Evolutionary conservation across 2,888 invertebrate species (phyloP), one percentile per base, ranked within the genome.

Genomic region (Leucoma salicis): DNA sequence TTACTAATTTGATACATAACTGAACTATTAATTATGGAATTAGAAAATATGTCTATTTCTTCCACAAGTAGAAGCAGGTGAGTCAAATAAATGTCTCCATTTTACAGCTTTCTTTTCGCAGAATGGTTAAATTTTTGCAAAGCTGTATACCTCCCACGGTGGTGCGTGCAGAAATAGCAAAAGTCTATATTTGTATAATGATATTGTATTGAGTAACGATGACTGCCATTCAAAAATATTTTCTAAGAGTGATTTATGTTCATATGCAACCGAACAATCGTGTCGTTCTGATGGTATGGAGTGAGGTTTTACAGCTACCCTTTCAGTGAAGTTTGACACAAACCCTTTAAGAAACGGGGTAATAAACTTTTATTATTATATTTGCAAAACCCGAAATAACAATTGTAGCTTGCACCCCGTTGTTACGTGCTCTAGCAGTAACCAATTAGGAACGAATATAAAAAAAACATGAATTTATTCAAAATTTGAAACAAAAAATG

Each of bases 131-230:
- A 70, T 68, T 70, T 73, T 81, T 68, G 79, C 76, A 78, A 78
- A 73, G 62, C 70, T 67, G 63, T 58, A 66, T 75, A 77, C 88
- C 86, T 82, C 88, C 86, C 85, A 88, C 85, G 70, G 84, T 71
- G 78, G 68, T 74, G 83, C 86, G 88, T 86, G 86, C 78, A 86
- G 73, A 81, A 86, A 80, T 74, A 80, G 61, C 78, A 79, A 77
- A 86, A 86, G 84, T 82, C 85, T 84, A 88, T 88, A 87, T 89
- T 89, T 89, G 87, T 87, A 81, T 89, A 88, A 88, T 83, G 87
- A 87, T 76, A 74, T 72, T 70, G 79, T 78, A 86, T 89, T 85
- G 83, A 85, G 80, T 81, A 81, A 81, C 75, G 70, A 78, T 66
- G 57, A 53, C 55, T 67, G 59, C 78, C 74, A 81, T 85, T 82